Evolutionary conservation across 1,140 invertebrate genomes (phyloP).

Genomic region (Yoshiicerus persimilis): DNA sequence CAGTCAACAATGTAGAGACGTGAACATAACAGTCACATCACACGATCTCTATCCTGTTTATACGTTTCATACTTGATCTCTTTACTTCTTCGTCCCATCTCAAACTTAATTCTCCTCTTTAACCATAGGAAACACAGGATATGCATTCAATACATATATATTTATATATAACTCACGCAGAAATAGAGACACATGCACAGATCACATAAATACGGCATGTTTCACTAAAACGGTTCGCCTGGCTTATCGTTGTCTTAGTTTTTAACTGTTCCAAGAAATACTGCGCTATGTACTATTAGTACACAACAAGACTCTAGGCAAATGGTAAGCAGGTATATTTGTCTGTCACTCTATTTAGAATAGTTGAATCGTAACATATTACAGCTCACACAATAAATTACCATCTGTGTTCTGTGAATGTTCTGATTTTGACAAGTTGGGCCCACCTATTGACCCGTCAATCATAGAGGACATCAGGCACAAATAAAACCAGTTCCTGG

Average conservation of each 20-base stretch:
- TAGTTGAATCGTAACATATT: background rate
- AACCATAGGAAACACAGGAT: background rate
- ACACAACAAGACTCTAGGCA: background rate
- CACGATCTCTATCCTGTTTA: background rate
- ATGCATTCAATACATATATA: background rate
- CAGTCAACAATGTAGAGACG: background rate
- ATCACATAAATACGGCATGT: background rate
- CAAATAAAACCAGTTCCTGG: conserved; percentile 19
- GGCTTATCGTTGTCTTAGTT: background rate
- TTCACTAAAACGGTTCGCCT: background rate
- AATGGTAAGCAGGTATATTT: background rate
- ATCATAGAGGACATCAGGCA: conserved; percentile 7
- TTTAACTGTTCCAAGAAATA: background rate
- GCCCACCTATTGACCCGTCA: conserved; percentile 16
- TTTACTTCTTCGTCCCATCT: background rate
- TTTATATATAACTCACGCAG: background rate
- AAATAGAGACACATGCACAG: background rate
- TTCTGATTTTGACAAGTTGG: conserved; percentile 19
- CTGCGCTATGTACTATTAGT: background rate
- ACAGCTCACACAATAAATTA: background rate
- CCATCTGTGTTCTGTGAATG: background rate
- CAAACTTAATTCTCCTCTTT: background rate
- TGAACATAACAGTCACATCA: conserved; percentile 18
- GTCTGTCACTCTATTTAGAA: background rate
- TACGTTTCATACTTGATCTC: background rate